Evolutionary conservation across 2,888 invertebrate species (phyloP), one percentile per base, ranked within the genome.

Genomic region (Cordylochernes scorpioides): DNA sequence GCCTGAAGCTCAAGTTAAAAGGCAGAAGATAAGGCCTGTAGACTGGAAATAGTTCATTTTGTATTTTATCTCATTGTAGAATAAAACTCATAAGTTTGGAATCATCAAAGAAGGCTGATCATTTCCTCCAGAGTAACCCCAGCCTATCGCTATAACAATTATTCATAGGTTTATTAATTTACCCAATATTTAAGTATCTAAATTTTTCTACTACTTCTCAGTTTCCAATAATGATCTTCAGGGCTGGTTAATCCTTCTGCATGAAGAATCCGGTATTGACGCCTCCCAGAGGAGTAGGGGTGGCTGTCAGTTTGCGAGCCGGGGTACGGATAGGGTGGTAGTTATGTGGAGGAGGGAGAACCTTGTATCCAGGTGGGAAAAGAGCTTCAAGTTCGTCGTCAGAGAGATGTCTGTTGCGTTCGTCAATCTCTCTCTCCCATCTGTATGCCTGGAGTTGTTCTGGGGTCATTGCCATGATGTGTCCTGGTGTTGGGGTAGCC

Each of bases 341-440:
- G 42, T 74, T 82, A 31, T 80, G 78, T 16, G 94, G 94, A 5
- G 91, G 88, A 37, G 77, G 80, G 37, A 94, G 61, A 49, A 86
- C 71, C 64, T 94, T 94, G 59, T 91, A 97, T 34, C 94, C 97
- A 8, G 86, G 72, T 30, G 97, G 97, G 57, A 99, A 91, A 67
- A 99, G 71, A 39, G 80, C 64, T 53, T 99, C 94, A 31, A 97
- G 59, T 53, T 97, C 97, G 49, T 99, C 97, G 47, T 97, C 97
- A 1, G 80, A 71, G 44, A 88, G 68, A 0, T 91, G 91, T 40
- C 91, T 62, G 54, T 97, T 97, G 33, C 97, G 63, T 52, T 97
- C 94, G 48, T 99, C 97, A 34, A 97, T 91, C 57, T 97, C 97
- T 45, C 84, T 69, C 55, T 94, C 91, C 88, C 88, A 88, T 16